Evolutionary conservation across 2,797 vertebrate species (phyloP).

Genomic region (Chrosomus eos): DNA sequence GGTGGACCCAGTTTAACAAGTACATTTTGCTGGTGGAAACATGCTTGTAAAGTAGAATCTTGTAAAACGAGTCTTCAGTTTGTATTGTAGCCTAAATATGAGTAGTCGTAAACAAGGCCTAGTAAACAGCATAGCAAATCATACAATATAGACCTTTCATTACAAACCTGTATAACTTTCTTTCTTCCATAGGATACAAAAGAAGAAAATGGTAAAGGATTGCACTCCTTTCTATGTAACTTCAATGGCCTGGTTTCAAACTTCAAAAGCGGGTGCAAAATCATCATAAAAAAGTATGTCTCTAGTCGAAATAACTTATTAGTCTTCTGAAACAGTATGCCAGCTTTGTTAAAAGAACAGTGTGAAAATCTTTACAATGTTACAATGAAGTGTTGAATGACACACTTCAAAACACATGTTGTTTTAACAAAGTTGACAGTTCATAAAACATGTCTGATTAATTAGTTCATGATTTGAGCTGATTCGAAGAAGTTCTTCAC

Average conservation of each 20-base stretch:
- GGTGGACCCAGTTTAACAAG: slow-evolving; percentile 37
- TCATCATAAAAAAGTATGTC: not conserved
- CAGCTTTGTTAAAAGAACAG: not conserved
- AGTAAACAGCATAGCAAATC: not conserved
- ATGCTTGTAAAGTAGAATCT: slow-evolving; percentile 9
- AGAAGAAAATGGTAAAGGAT: not conserved
- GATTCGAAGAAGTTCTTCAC: not conserved
- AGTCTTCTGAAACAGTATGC: not conserved
- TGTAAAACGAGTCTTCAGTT: slow-evolving; percentile 29
- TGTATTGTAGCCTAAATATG: not conserved
- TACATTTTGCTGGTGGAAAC: slow-evolving; percentile 19
- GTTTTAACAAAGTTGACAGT: not conserved
- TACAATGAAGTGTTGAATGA: not conserved
- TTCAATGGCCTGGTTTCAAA: not conserved
- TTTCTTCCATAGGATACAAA: not conserved
- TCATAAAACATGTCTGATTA: not conserved
- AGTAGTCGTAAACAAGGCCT: slow-evolving; percentile 9
- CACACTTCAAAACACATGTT: no score
- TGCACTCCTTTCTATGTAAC: not conserved
- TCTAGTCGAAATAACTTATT: not conserved
- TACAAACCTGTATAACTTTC: not conserved
- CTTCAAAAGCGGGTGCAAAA: slow-evolving; percentile 3
- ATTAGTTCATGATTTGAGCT: not conserved
- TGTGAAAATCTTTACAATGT: not conserved
- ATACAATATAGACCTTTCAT: not conserved